These are phyloP conservation scores for Ia io DNA, from an alignment of 2,113 vertebrate species.

Conservation along the genomic window DNA sequence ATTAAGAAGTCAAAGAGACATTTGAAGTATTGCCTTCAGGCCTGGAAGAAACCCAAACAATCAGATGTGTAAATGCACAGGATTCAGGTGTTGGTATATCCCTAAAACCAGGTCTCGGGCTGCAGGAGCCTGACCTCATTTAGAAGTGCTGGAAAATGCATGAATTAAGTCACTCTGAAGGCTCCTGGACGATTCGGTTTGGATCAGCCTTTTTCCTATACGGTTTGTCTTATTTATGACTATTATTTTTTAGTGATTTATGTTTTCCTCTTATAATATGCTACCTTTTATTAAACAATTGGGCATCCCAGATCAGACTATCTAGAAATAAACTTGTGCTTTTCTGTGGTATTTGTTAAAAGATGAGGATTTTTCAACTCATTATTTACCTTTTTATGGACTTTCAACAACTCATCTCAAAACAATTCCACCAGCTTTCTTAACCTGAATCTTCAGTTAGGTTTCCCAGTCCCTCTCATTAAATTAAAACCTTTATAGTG, in stretches of 20 bases:
- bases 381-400: not conserved
- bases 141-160: slow-evolving; percentile 30
- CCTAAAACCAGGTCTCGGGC: not conserved
- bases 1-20: slow-evolving; percentile 7
- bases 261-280: not conserved
- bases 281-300: not conserved
- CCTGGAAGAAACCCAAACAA: slow-evolving; percentile 46
- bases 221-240: slow-evolving; percentile 18
- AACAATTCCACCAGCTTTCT: not conserved
- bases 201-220: not conserved
- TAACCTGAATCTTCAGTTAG: not conserved
- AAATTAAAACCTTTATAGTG: not conserved
- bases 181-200: not conserved
- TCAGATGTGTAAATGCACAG: slow-evolving; percentile 30
- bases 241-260: slow-evolving; percentile 15
- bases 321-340: not conserved
- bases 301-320: not conserved
- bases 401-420: not conserved
- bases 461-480: not conserved
- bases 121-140: not conserved
- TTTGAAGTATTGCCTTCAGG: slow-evolving; percentile 41
- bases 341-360: slow-evolving; percentile 31
- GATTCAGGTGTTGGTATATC: not conserved
- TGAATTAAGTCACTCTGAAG: not conserved
- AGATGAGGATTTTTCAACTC: not conserved